Evolutionary conservation across 2,888 invertebrate species (phyloP).

Genomic region (Epirrhoe alternata): DNA sequence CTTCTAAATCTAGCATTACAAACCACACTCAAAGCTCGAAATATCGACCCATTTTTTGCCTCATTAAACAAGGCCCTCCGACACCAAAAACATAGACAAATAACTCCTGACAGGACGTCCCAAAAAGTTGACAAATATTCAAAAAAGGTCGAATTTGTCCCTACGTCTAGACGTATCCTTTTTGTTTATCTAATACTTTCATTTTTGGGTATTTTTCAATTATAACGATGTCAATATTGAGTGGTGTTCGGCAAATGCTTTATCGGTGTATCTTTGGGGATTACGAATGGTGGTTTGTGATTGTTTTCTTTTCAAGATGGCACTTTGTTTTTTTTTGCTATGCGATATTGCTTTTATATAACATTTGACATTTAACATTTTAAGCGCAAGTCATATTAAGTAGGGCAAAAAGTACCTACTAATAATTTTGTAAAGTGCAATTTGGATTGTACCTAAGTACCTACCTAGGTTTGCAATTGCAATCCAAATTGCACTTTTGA

Average conservation of each 20-base stretch:
- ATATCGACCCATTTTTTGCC: conserved; percentile 28
- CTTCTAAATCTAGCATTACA: conserved; percentile 3
- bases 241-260: not conserved
- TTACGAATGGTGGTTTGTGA: conserved; percentile 5
- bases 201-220: conserved; percentile 38
- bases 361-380: not conserved
- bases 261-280: not conserved
- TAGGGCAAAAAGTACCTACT: no score
- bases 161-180: conserved; percentile 39
- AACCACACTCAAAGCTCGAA: conserved; percentile 7
- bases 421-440: no score
- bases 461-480: no score
- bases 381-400: no score
- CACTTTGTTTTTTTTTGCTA: not conserved
- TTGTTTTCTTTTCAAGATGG: not conserved
- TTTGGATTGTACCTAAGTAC: no score
- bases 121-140: conserved; percentile 68
- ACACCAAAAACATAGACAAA: conserved; percentile 53
- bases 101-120: conserved; percentile 31
- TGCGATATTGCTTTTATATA: not conserved
- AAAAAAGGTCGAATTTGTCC: conserved; percentile 54
- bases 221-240: conserved; percentile 21
- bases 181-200: conserved; percentile 36
- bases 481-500: no score
- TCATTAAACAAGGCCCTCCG: conserved; percentile 40